Evolutionary conservation across 2,113 vertebrate species (phyloP).

Genomic region (Neolamprologus kungweensis): DNA sequence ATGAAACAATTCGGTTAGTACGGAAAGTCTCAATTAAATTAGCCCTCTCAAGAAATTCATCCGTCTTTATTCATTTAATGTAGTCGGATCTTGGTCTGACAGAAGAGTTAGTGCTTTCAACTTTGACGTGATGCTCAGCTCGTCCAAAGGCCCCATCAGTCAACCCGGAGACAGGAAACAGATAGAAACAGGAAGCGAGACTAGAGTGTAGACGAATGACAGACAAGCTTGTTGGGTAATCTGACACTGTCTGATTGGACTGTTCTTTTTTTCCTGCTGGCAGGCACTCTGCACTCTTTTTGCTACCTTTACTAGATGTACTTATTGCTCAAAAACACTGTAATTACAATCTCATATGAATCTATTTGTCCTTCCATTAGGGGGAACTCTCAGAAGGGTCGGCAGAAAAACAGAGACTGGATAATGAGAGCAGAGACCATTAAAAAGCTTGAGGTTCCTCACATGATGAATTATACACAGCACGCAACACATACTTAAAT

Average conservation of each 20-base stretch:
- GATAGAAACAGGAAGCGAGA: constrained; percentile 44
- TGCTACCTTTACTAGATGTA: neutral
- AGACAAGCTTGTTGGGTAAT: constrained; percentile 38
- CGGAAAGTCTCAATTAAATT: constrained; percentile 22
- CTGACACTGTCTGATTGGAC: constrained; percentile 45
- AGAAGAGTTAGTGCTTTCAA: neutral
- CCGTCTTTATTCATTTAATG: neutral
- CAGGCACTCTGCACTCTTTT: neutral
- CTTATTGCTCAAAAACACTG: constrained; percentile 39
- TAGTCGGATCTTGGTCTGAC: neutral
- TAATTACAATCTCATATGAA: constrained; percentile 57
- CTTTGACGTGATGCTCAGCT: constrained; percentile 10
- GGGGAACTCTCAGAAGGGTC: constrained; percentile 39
- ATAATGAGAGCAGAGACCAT: constrained; percentile 64
- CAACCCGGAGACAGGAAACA: constrained; percentile 38
- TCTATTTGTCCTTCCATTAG: constrained; percentile 66
- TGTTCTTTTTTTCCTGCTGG: neutral
- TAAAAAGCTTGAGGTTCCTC: constrained; percentile 57
- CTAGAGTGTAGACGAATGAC: constrained; percentile 30
- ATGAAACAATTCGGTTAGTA: neutral
- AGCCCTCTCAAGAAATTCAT: neutral
- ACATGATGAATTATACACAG: constrained; percentile 63
- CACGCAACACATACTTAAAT: constrained; percentile 55
- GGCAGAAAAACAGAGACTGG: constrained; percentile 49
- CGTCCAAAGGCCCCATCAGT: constrained; percentile 30